Conservation (phyloP, 2,113 vertebrate species). For the Passer montanus region DNA sequence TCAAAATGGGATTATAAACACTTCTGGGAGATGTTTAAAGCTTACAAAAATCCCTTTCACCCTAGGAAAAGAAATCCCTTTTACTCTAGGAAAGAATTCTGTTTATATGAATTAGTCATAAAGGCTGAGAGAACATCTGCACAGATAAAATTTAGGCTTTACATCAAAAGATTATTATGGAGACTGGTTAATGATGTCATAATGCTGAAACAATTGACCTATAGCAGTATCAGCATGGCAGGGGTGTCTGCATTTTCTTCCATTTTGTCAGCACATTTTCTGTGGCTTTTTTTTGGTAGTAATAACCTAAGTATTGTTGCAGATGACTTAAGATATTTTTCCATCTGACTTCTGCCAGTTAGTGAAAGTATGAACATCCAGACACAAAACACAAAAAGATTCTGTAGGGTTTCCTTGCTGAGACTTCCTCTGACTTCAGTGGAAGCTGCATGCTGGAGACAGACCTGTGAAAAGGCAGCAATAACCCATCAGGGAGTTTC, state of each 20-base stretch:
- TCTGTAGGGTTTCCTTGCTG: background rate
- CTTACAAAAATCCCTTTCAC: background rate
- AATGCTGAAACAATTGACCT: background rate
- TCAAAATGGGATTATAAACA: conserved; percentile 27
- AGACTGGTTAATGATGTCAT: background rate
- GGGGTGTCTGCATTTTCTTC: background rate
- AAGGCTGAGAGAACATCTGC: background rate
- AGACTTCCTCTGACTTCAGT: background rate
- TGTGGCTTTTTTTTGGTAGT: background rate
- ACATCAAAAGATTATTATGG: background rate
- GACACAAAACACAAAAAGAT: background rate
- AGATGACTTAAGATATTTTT: conserved; percentile 3
- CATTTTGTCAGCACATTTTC: background rate
- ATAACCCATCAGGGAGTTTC: background rate
- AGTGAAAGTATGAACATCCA: background rate
- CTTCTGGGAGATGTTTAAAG: conserved; percentile 6
- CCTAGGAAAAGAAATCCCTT: background rate
- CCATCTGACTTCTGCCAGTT: background rate
- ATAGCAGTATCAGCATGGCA: background rate
- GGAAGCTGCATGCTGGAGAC: background rate
- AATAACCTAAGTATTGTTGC: background rate
- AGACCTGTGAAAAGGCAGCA: background rate
- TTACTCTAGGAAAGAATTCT: background rate
- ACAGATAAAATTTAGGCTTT: background rate
- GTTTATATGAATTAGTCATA: background rate